Evolutionary conservation across 2,113 vertebrate genomes (phyloP).

Genomic region (Oplegnathus fasciatus): DNA sequence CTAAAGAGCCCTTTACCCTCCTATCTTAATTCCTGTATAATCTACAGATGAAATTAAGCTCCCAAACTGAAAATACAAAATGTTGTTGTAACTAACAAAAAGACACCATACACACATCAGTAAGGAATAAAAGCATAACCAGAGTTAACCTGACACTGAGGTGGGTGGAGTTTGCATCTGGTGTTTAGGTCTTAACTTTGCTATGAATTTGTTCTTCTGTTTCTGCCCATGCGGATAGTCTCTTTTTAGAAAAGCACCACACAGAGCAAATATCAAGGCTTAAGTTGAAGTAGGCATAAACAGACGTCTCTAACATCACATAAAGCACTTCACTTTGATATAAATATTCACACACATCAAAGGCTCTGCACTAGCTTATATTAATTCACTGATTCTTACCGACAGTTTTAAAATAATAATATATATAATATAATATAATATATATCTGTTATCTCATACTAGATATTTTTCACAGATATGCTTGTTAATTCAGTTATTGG

Average conservation of each 20-base stretch:
- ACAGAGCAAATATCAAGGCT: not conserved
- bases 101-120: not conserved
- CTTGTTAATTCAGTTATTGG: not conserved
- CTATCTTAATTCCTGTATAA: too few relatives aligned
- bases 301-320: not conserved
- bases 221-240: not conserved
- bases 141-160: not conserved
- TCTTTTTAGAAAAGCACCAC: not conserved
- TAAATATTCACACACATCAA: constrained; percentile 5
- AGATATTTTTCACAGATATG: constrained; percentile 15
- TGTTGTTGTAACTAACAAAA: not conserved
- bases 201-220: not conserved
- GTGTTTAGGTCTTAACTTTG: not conserved
- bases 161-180: not conserved
- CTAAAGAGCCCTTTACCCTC: not conserved
- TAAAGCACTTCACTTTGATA: constrained; percentile 2
- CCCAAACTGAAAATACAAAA: not conserved
- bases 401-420: not conserved
- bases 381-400: not conserved
- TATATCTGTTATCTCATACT: not conserved
- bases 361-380: not conserved
- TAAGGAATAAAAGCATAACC: not conserved
- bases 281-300: constrained; percentile 7
- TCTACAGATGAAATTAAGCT: not conserved
- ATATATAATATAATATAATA: too few relatives aligned